Conservation (phyloP, 2,113 vertebrate species). For the Monarcha castaneiventris region DNA sequence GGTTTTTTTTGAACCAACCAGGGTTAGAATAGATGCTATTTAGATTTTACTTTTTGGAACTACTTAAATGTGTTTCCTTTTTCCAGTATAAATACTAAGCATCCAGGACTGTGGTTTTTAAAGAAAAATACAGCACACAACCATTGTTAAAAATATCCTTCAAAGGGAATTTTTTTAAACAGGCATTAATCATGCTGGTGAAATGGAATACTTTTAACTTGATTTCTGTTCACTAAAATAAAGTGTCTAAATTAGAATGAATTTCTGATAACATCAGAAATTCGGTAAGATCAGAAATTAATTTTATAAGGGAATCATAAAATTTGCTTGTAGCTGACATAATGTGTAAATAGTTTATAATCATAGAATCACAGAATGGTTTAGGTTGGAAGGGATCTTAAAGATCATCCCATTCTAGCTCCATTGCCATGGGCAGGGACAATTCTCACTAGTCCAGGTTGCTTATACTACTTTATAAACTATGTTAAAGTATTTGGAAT, state of each 20-base stretch:
- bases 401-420: neutral
- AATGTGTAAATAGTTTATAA: neutral
- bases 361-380: neutral
- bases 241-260: neutral
- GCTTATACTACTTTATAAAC: neutral
- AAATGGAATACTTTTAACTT: neutral
- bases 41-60: neutral
- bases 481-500: neutral
- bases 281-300: neutral
- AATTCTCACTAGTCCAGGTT: neutral
- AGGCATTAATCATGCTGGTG: rapidly evolving
- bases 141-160: neutral
- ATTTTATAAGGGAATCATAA: neutral
- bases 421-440: neutral
- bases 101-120: rapidly evolving
- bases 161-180: neutral
- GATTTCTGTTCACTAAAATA: neutral
- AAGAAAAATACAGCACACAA: neutral
- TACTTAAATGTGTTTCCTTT: neutral
- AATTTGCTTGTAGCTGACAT: neutral
- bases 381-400: neutral
- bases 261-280: neutral
- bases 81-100: neutral
- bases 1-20: neutral
- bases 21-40: neutral